Evolutionary conservation across 1,140 invertebrate species (phyloP).

Genomic region (Hirudo medicinalis): DNA sequence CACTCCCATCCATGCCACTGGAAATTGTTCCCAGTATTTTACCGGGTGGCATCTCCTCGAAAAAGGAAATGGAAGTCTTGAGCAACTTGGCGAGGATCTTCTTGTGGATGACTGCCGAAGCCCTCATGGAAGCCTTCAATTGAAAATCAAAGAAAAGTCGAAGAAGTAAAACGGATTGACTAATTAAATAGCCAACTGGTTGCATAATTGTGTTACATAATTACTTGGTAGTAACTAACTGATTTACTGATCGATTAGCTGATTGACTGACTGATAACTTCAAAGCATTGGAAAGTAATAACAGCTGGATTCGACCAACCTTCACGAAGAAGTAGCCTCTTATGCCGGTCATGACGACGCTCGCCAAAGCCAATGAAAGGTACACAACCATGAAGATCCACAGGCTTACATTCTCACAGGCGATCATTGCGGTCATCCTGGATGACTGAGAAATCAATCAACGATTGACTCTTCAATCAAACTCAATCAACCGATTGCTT

Average conservation of each 20-base stretch:
- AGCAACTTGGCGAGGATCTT: slow-evolving; percentile 43
- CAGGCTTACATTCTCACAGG: slow-evolving; percentile 44
- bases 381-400: slow-evolving; percentile 46
- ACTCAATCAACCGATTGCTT: too few relatives aligned
- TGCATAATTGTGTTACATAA: too few relatives aligned
- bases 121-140: slow-evolving; percentile 9
- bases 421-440: too few relatives aligned
- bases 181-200: neutral
- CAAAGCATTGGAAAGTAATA: too few relatives aligned
- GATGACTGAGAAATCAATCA: too few relatives aligned
- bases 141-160: too few relatives aligned
- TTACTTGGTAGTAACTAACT: too few relatives aligned
- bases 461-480: too few relatives aligned
- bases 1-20: slow-evolving; percentile 43
- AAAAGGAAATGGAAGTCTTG: slow-evolving; percentile 54
- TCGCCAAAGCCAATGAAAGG: slow-evolving; percentile 41
- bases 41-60: slow-evolving; percentile 63
- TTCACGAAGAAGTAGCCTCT: slow-evolving; percentile 49
- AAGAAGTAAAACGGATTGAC: neutral
- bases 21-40: slow-evolving; percentile 59
- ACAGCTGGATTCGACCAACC: slow-evolving; percentile 29
- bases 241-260: neutral
- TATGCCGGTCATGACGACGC: slow-evolving; percentile 47
- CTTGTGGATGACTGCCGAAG: slow-evolving; percentile 11
- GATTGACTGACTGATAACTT: slow-evolving; percentile 12